Evolutionary conservation across 2,888 invertebrate genomes (phyloP).

Genomic region (Diploptera punctata): DNA sequence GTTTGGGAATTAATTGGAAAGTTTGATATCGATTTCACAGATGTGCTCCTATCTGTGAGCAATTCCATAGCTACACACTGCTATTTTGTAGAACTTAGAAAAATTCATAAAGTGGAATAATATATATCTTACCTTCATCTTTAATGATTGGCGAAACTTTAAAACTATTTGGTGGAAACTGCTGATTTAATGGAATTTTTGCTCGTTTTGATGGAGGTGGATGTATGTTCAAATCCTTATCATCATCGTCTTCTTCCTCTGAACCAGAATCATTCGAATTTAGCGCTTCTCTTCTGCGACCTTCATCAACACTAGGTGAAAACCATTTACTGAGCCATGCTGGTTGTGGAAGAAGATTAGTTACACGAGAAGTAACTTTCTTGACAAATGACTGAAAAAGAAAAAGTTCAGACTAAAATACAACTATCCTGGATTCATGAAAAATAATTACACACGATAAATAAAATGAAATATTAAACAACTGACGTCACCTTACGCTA

Average conservation of each 20-base stretch:
- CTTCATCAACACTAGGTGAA: constrained; percentile 39
- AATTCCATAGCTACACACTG: too few species aligned
- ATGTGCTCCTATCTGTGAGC: too few species aligned
- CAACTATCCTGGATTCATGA: too few species aligned
- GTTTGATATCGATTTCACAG: too few species aligned
- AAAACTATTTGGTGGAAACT: constrained; percentile 33
- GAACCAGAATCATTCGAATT: constrained; percentile 4
- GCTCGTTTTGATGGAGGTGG: constrained; percentile 32
- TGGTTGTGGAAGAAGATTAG: constrained; percentile 67
- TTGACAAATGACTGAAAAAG: constrained; percentile 72
- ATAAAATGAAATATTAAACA: too few species aligned
- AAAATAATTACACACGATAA: too few species aligned
- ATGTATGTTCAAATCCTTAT: constrained; percentile 11
- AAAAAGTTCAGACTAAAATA: too few species aligned
- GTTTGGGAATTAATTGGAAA: too few species aligned
- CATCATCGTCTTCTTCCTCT: constrained; percentile 34
- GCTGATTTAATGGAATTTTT: constrained; percentile 38
- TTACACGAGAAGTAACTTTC: constrained; percentile 69
- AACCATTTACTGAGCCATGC: constrained; percentile 52
- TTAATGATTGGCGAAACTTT: constrained; percentile 11
- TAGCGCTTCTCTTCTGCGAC: constrained; percentile 7
- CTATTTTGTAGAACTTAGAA: too few species aligned
- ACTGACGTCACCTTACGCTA: too few species aligned
- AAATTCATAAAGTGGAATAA: too few species aligned
- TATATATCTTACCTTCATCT: constrained; percentile 24